Evolutionary conservation across 2,113 vertebrate species (phyloP).

Genomic region (Carassius auratus): DNA sequence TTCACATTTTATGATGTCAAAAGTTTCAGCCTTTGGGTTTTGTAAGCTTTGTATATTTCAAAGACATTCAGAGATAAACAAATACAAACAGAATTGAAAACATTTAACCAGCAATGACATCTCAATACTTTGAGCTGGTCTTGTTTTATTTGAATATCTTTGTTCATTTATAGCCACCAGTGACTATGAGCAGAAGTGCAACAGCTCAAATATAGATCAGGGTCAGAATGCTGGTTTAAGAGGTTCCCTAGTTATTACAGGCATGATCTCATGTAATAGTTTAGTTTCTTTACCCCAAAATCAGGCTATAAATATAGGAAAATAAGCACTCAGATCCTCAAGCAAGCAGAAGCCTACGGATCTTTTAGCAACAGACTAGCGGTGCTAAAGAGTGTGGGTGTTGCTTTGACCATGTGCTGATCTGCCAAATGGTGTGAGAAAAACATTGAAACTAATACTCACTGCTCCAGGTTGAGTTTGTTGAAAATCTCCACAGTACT

Average conservation of each 20-base stretch:
- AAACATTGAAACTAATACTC: slow-evolving; percentile 66
- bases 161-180: not conserved
- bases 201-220: not conserved
- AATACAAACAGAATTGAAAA: not conserved
- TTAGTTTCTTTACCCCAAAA: not conserved
- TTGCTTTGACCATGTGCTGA: not conserved
- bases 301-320: not conserved
- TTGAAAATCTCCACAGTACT: slow-evolving; percentile 99
- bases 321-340: not conserved
- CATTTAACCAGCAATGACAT: not conserved
- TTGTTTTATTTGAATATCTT: not conserved
- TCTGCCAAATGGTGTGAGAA: slow-evolving; percentile 1
- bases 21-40: not conserved
- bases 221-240: not conserved
- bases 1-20: not conserved
- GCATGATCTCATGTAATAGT: not conserved
- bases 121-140: not conserved
- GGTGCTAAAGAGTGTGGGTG: not conserved
- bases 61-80: not conserved
- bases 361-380: not conserved
- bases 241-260: not conserved
- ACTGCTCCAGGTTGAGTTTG: slow-evolving; percentile 98
- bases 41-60: not conserved
- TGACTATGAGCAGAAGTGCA: not conserved
- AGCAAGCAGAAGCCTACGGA: not conserved